These are phyloP conservation scores for Epinephelus lanceolatus DNA, from an alignment of 2,113 vertebrate species.

Conservation along the genomic window DNA sequence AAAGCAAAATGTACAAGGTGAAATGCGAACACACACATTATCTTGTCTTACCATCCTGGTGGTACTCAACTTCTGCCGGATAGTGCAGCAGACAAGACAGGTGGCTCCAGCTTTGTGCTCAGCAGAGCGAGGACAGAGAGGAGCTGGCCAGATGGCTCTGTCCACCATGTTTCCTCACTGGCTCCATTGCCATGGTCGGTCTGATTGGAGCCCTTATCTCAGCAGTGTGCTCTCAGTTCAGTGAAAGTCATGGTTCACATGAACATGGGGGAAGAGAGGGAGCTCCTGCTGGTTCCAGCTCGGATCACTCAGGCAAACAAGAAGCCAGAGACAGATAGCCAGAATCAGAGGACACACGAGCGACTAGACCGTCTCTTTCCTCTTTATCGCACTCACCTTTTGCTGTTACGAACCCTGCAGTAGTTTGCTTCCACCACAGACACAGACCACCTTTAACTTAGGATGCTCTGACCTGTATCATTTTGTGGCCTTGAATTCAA, in stretches of 20 bases:
- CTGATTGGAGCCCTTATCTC: constrained; percentile 76
- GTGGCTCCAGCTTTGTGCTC: constrained; percentile 73
- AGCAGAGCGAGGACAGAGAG: constrained; percentile 71
- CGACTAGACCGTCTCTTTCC: constrained; percentile 38
- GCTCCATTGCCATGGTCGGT: constrained; percentile 59
- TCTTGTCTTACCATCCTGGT: constrained; percentile 50
- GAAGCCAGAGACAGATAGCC: constrained; percentile 69
- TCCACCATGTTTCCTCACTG: constrained; percentile 71
- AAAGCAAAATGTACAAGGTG: constrained; percentile 10
- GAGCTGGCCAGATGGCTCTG: constrained; percentile 78
- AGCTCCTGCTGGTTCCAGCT: constrained; percentile 65
- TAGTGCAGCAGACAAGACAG: constrained; percentile 64
- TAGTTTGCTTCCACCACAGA: constrained; percentile 8
- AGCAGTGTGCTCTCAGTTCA: constrained; percentile 58
- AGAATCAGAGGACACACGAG: constrained; percentile 58
- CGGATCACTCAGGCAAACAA: constrained; percentile 65
- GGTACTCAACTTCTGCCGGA: constrained; percentile 56
- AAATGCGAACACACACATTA: constrained; percentile 51
- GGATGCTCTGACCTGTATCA: constrained; percentile 54
- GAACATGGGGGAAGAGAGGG: constrained; percentile 45
- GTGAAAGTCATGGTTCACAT: constrained; percentile 66
- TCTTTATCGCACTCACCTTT: constrained; percentile 58
- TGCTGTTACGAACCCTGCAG: background rate
- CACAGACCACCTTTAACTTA: constrained; percentile 28
- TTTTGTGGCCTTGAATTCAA: constrained; percentile 39